Evolutionary conservation across 2,797 vertebrate species (phyloP), one percentile per base, ranked within the genome.

Genomic region (Diplodus puntazzo): DNA sequence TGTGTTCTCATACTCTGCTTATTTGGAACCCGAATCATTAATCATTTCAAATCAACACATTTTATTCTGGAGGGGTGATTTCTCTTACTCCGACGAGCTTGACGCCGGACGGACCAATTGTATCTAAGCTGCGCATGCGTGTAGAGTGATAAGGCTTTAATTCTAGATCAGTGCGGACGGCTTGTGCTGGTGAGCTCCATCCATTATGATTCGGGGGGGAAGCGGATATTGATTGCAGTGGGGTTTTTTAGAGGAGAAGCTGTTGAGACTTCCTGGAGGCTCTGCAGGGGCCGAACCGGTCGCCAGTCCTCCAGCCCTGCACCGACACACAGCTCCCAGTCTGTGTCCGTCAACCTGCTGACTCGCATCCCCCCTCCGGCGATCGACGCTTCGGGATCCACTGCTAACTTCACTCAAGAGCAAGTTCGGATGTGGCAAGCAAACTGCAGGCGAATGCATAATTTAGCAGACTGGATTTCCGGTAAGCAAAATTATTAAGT

Each of bases 391-490:
- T 76, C 60, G 52, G 76, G 69, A 77, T 64, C 77, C 69, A 54
- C 39, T n/a, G 39, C 76, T 45, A 85, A 81, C 62, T 86, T 83
- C 70, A 66, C 74, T 76, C 57, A n/a, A 67, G 71, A 69, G 34
- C 65, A 62, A 90, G 71, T 90, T 94, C 78, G 86, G 86, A 95
- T 94, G 92, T 94, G 92, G 92, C 92, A 89, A 83, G 88, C 87
- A 75, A 92, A 93, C 88, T 94, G 90, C 88, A 91, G 89, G 83
- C 89, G 90, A 39, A 95, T 95, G 94, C 93, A 94, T 83, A 86
- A 94, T 84, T 82, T 95, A 82, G 82, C 94, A 82, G 88, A 94
- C 87, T 95, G 94, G 94, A 91, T 95, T 59, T 93, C 94, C 18
- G 93, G 94, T 95, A 89, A 23, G 88, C 60, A 70, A 73, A 39